Base-by-base conservation (phyloP, 2,888 invertebrate genomes). In the Sminthurinus aureus region DNA sequence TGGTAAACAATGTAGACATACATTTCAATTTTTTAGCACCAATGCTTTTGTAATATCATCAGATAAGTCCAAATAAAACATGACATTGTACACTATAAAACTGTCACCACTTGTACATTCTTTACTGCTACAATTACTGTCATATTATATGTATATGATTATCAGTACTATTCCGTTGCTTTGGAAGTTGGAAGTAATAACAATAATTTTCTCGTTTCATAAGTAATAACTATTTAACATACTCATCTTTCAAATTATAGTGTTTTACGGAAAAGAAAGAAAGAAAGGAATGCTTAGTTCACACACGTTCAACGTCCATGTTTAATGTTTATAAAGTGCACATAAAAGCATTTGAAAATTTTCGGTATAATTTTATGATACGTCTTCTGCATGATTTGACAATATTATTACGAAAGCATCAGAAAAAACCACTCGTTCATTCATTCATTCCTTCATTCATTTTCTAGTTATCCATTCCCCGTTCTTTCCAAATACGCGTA, bases 341-440 rank as follows among this genome's bases (percentile, higher is more conserved):
- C 38, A 38, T 75, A 24, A 22, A 50, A 18, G n/a, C 50, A 50
- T 26, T 50, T 13, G 50, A 50, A 50, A 75, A 51, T 75, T 11
- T 51, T 75, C 52, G 9, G 52, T 11, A 50, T 75, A 78, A n/a
- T 78, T 79, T 69, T 69, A 79, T 79, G 13, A 50, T 79, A 66
- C 50, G 51, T 69, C 15, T 20, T 24, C 2, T 26, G 64, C 78
- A 78, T 78, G 78, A 78, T 78, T 51, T 75, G 69, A 67, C 64
- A 64, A 67, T 69, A 50, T 50, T 38, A 79, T 79, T 79, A 79
- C 79, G 69, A 69, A 69, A 50, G 67, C 69, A 18, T 51, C 69
- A 79, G 51, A n/a, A 69, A 79, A 79, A 67, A 69, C 69, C 50
- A 20, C 79, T 69, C 69, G 50, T 11, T 79, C 51, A 79, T 38